A percentile compares a stretch with the other conserved stretches of the same genome.
Conservation (phyloP, 1,140 invertebrate genomes). For the Temnothorax longispinosus region DNA sequence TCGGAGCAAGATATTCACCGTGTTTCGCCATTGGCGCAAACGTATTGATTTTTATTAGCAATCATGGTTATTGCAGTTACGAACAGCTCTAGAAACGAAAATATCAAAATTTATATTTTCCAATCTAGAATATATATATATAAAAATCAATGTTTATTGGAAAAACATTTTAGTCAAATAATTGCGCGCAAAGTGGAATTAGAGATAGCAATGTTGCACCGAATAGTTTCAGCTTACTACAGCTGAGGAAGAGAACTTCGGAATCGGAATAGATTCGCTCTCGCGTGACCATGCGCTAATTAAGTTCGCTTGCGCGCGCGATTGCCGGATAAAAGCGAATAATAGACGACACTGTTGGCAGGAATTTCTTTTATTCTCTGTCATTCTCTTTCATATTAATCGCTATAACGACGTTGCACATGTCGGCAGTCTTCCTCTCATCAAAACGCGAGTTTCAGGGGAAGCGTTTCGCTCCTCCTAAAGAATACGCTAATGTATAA, state of each 20-base stretch:
- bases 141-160: background rate
- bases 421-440: slow-evolving; percentile 81
- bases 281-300: slow-evolving; percentile 21
- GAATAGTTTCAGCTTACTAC: background rate
- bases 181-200: background rate
- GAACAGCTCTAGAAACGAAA: background rate
- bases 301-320: background rate
- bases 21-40: background rate
- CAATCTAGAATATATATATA: background rate
- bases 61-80: background rate
- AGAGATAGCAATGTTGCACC: background rate
- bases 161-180: background rate
- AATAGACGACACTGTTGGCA: slow-evolving; percentile 15
- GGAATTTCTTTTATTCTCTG: slow-evolving; percentile 56
- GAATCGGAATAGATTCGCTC: slow-evolving; percentile 9
- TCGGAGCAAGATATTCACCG: background rate
- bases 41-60: background rate
- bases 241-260: background rate
- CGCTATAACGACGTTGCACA: slow-evolving; percentile 72
- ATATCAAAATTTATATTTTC: background rate
- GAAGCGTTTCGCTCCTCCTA: slow-evolving; percentile 63
- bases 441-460: slow-evolving; percentile 64
- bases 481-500: slow-evolving; percentile 29
- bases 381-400: slow-evolving; percentile 62
- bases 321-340: slow-evolving; percentile 1